A percentile compares a stretch with the other conserved stretches of the same genome.
Evolutionary conservation across 2,888 invertebrate species (phyloP).

Genomic region (Dryococelus australis): DNA sequence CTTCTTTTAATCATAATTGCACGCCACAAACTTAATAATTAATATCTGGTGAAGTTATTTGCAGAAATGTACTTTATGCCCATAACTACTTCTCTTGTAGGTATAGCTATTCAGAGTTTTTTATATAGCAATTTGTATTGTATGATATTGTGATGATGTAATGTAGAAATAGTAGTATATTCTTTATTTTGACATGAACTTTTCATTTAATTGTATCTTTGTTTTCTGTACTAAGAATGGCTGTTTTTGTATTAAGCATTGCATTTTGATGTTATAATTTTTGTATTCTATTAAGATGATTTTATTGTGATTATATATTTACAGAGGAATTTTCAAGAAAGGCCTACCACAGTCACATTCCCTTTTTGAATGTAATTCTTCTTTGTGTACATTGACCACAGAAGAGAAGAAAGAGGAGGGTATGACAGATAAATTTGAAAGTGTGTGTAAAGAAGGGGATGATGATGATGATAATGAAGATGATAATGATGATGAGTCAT

Average conservation of each 20-base stretch:
- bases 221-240: too few relatives aligned
- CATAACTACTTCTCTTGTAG: too few relatives aligned
- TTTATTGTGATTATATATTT: not conserved
- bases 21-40: too few relatives aligned
- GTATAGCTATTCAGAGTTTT: too few relatives aligned
- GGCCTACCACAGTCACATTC: not conserved
- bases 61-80: too few relatives aligned
- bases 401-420: constrained; percentile 1
- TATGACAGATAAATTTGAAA: not conserved
- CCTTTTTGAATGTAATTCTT: not conserved
- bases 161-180: too few relatives aligned
- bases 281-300: not conserved
- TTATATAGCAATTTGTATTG: too few relatives aligned
- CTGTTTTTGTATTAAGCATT: not conserved
- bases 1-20: too few relatives aligned
- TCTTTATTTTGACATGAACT: not conserved
- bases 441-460: not conserved
- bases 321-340: not conserved
- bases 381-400: not conserved
- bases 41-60: too few relatives aligned
- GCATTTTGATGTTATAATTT: not conserved
- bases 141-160: too few relatives aligned
- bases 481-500: constrained; percentile 59
- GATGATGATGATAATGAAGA: constrained; percentile 33
- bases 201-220: too few relatives aligned